phyloP scores from a whole-genome alignment of 1,140 invertebrate genomes.

The Bicyclus anynana region DNA sequence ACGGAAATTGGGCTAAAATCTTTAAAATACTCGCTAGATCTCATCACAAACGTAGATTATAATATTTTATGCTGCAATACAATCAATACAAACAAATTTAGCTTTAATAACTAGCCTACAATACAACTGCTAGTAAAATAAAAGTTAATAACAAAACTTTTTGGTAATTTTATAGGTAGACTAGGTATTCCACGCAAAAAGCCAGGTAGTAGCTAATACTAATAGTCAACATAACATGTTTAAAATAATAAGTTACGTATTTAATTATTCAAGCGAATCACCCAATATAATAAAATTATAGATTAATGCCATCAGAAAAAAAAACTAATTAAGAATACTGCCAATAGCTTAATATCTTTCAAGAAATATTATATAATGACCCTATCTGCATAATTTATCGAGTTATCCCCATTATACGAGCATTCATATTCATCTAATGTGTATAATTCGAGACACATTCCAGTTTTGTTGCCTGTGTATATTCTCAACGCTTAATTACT shows the following conservation, averaged over 20 bases:
- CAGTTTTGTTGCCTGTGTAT: constrained; percentile 9
- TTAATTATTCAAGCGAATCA: background rate
- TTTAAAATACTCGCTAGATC: no score
- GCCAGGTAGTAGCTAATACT: background rate
- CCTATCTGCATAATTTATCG: constrained; percentile 1
- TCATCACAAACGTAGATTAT: no score
- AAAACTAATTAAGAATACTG: background rate
- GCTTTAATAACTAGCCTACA: no score
- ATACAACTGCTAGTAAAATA: no score
- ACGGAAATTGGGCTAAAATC: no score
- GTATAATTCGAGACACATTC: constrained; percentile 15
- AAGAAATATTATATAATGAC: constrained; percentile 1
- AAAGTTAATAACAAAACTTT: no score
- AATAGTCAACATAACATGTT: background rate
- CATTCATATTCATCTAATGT: constrained; percentile 11
- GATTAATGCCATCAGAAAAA: background rate
- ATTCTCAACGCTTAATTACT: constrained; percentile 21
- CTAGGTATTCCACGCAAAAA: background rate
- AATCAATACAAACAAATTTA: no score
- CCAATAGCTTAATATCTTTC: constrained; percentile 1
- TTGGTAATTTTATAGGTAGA: no score
- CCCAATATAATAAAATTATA: background rate
- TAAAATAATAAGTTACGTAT: background rate
- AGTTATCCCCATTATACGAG: constrained; percentile 5
- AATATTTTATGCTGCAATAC: no score